These are phyloP conservation scores for Aplochiton taeniatus DNA, from an alignment of 2,797 vertebrate genomes.

Conservation along the genomic window DNA sequence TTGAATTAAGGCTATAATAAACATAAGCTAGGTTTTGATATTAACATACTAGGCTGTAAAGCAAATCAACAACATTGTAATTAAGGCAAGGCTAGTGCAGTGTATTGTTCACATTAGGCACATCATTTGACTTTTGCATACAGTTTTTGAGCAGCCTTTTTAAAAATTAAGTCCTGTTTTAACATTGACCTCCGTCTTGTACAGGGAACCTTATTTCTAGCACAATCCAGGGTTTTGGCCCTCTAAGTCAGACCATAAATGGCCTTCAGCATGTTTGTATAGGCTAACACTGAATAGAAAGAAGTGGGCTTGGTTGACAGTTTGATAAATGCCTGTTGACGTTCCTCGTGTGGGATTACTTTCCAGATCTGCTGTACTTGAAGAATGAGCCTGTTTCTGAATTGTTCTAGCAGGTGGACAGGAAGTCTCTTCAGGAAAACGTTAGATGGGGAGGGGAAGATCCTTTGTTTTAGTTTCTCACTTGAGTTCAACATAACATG, in stretches of 20 bases:
- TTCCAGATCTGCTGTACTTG: slow-evolving; percentile 54
- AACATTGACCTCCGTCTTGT: neutral
- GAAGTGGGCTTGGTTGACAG: slow-evolving; percentile 8
- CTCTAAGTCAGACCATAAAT: neutral
- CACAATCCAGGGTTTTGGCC: slow-evolving; percentile 15
- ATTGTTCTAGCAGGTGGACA: slow-evolving; percentile 77
- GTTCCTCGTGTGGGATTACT: slow-evolving; percentile 57
- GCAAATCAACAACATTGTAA: too few relatives aligned
- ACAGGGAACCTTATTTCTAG: slow-evolving; percentile 36
- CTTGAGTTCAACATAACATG: slow-evolving; percentile 15
- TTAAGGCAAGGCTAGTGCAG: too few relatives aligned
- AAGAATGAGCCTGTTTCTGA: slow-evolving; percentile 57
- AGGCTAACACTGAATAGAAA: slow-evolving; percentile 18
- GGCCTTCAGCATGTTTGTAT: slow-evolving; percentile 20
- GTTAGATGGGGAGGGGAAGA: slow-evolving; percentile 47
- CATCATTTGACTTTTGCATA: too few relatives aligned
- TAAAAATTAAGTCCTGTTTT: too few relatives aligned
- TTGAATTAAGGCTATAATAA: too few relatives aligned
- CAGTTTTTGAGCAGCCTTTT: too few relatives aligned
- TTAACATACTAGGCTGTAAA: too few relatives aligned
- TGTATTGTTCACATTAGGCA: too few relatives aligned
- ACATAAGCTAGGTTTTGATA: too few relatives aligned
- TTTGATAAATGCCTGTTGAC: slow-evolving; percentile 59
- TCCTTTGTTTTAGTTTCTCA: slow-evolving; percentile 55
- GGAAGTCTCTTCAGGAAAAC: slow-evolving; percentile 78